phyloP scores from a whole-genome alignment of 2,888 invertebrate genomes.

The Heliconius erato region DNA sequence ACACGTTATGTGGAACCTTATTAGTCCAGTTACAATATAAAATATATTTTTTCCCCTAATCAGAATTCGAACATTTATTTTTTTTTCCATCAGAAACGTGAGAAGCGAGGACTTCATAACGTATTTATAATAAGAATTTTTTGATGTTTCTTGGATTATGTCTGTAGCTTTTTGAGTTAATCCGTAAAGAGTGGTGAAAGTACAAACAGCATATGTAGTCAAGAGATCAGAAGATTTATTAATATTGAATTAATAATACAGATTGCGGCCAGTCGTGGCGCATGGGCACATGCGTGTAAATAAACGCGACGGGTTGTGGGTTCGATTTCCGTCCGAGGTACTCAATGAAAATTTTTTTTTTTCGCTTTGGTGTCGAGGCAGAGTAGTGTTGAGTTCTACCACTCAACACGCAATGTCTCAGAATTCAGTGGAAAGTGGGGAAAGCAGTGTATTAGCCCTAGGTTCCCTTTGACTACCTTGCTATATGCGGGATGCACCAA shows the following conservation, averaged over 20 bases:
- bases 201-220: not conserved
- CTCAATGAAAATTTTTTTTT: too few species aligned
- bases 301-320: not conserved
- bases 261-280: too few species aligned
- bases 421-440: too few species aligned
- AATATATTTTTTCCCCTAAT: too few species aligned
- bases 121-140: not conserved
- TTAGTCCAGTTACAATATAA: not conserved
- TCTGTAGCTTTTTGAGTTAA: conserved; percentile 3
- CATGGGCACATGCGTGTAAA: too few species aligned
- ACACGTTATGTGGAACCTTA: not conserved
- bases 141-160: not conserved
- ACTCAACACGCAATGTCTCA: too few species aligned
- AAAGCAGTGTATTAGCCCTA: too few species aligned
- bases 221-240: not conserved
- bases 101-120: not conserved
- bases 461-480: too few species aligned
- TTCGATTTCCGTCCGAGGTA: not conserved
- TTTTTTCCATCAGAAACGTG: not conserved
- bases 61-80: not conserved
- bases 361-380: too few species aligned
- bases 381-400: too few species aligned
- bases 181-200: not conserved
- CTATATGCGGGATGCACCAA: too few species aligned
- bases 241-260: not conserved